Percentiles rank a stretch among this genome's conserved stretches.
These are phyloP conservation scores for Sinella curviseta DNA, from an alignment of 1,140 invertebrate species.

Conservation along the genomic window DNA sequence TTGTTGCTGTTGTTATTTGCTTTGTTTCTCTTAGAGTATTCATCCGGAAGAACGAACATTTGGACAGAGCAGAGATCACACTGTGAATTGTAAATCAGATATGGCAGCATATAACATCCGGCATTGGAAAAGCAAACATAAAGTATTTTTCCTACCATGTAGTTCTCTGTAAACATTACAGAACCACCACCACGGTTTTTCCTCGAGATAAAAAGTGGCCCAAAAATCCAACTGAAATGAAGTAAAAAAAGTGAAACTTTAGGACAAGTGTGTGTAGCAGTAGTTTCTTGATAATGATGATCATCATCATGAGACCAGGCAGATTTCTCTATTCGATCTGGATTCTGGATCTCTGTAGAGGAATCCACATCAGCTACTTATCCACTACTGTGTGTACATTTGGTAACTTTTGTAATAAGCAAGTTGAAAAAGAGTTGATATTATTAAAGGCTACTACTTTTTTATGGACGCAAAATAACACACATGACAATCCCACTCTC, in stretches of 20 bases:
- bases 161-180: neutral
- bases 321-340: too few species aligned
- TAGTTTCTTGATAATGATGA: too few species aligned
- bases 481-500: too few species aligned
- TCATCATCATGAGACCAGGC: too few species aligned
- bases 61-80: neutral
- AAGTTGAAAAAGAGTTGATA: neutral
- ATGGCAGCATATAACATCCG: neutral
- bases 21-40: neutral
- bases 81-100: slow-evolving; percentile 18
- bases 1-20: neutral
- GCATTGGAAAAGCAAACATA: too few species aligned
- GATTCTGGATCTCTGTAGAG: too few species aligned
- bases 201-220: neutral
- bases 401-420: too few species aligned
- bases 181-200: too few species aligned
- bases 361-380: too few species aligned
- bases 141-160: neutral
- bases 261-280: too few species aligned
- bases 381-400: too few species aligned
- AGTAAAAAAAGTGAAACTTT: neutral
- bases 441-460: slow-evolving; percentile 10
- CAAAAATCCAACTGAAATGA: neutral
- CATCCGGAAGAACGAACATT: slow-evolving; percentile 6
- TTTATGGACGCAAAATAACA: neutral